phyloP scores from a whole-genome alignment of 2,888 invertebrate species.

The Rotaria socialis region DNA sequence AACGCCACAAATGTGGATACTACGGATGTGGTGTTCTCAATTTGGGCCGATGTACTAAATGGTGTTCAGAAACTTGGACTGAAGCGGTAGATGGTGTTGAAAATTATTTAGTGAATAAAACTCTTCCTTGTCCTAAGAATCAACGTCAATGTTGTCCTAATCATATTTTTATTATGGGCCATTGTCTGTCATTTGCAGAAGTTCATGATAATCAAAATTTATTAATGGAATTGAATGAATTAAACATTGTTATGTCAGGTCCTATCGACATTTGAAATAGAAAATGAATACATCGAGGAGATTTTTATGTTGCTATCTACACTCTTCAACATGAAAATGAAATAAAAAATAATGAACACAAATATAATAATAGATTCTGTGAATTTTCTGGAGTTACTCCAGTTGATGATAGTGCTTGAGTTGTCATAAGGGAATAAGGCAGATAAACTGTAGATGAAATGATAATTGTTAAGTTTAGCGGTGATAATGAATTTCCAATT shows the following conservation, averaged over 20 bases:
- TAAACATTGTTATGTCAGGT: conserved; percentile 37
- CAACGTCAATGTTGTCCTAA: conserved; percentile 37
- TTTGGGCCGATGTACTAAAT: conserved; percentile 40
- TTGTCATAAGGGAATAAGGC: not conserved
- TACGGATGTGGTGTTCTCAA: conserved; percentile 41
- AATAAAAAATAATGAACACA: not conserved
- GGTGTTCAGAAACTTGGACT: not conserved
- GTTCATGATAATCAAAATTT: conserved; percentile 40
- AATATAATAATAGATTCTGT: not conserved
- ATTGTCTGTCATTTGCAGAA: conserved; percentile 41
- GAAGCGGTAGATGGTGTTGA: conserved; percentile 2
- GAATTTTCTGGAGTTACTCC: no score
- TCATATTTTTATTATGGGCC: conserved; percentile 38
- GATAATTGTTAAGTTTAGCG: conserved; percentile 4
- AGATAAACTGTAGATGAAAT: not conserved
- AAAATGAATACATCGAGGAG: not conserved
- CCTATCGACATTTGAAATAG: not conserved
- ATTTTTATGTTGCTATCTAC: not conserved
- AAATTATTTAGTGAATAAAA: conserved; percentile 36
- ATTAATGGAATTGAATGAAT: conserved; percentile 20
- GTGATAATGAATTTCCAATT: not conserved
- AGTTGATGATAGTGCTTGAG: not conserved
- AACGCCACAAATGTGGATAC: conserved; percentile 42
- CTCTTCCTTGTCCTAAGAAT: conserved; percentile 33
- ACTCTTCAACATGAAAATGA: no score